These are phyloP conservation scores for Eubucco bourcierii DNA, from an alignment of 2,113 vertebrate species.

Conservation along the genomic window DNA sequence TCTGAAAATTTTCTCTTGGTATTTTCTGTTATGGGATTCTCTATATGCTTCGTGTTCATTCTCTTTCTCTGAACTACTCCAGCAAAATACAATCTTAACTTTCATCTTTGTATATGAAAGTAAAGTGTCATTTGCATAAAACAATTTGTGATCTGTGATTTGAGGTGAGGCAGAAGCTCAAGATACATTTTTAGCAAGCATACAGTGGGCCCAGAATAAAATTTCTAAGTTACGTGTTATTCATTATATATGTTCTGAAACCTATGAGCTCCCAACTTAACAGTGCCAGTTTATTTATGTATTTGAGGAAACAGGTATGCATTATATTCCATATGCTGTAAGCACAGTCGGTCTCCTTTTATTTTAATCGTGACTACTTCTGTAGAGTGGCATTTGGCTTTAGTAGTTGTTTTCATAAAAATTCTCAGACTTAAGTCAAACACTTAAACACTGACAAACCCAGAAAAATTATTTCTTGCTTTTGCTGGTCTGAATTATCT, in stretches of 20 bases:
- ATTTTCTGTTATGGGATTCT: neutral
- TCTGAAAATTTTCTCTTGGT: neutral
- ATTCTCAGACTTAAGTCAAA: neutral
- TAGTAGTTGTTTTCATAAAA: neutral
- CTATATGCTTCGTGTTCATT: neutral
- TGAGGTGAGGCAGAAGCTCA: neutral
- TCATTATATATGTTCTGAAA: neutral
- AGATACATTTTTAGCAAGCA: neutral
- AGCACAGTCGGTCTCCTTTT: accelerated
- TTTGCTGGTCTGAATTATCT: neutral
- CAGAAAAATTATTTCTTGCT: neutral
- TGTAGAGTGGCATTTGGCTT: neutral
- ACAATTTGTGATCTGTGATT: neutral
- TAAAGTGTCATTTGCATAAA: neutral
- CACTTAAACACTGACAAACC: neutral
- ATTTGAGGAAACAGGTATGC: neutral
- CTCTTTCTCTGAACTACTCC: neutral
- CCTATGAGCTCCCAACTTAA: neutral
- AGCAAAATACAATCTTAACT: neutral
- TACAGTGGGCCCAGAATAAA: neutral
- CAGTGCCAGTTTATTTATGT: neutral
- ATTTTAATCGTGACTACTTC: neutral
- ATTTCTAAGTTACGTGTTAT: neutral
- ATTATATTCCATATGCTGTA: neutral
- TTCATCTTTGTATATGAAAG: neutral